Evolutionary conservation across 2,888 invertebrate species (phyloP), one percentile per base, ranked within the genome.

Genomic region (Drosophila kuntzei): DNA sequence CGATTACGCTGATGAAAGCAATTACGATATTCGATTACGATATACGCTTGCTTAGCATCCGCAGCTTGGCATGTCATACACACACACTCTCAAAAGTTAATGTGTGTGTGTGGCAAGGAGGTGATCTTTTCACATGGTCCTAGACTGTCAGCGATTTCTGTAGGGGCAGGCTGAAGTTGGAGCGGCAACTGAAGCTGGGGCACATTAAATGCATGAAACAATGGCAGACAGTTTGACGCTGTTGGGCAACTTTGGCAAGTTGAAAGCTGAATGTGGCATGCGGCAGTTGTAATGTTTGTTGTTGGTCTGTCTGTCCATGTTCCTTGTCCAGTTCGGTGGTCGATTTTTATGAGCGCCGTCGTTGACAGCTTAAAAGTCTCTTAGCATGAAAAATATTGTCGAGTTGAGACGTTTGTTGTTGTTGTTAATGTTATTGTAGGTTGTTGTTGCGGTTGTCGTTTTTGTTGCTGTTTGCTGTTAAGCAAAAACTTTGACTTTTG

Each of bases 311-410:
- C 55, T 57, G 67, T 74, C 63, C 51, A 20, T 49, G 37, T 39
- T 29, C 14, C 34, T 62, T 44, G 66, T 55, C 64, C 66, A 54
- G 71, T 66, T 74, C 54, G 88, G 84, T 83, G 84, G 87, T 79
- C 84, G 72, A 85, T 88, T 86, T 85, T 85, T 85, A 85, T 88
- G 84, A 88, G 83, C 87, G 71, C 55, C 71, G 80, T 59, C 68
- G 84, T 71, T 85, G 84, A 85, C 84, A 85, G 89, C 84, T 85
- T 85, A 85, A 85, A 85, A 85, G 84, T 78, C 87, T 85, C 84
- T 87, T 87, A 88, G 84, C 84, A 83, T 83, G 84, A 68, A 87
- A 84, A 84, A 84, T 84, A 87, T 79, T 75, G 80, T 81, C 86
- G 79, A 78, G 43, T 79, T 64, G 68, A 55, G 51, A 62, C 43